Evolutionary conservation across 2,888 invertebrate genomes (phyloP).

Genomic region (Carcina quercana): DNA sequence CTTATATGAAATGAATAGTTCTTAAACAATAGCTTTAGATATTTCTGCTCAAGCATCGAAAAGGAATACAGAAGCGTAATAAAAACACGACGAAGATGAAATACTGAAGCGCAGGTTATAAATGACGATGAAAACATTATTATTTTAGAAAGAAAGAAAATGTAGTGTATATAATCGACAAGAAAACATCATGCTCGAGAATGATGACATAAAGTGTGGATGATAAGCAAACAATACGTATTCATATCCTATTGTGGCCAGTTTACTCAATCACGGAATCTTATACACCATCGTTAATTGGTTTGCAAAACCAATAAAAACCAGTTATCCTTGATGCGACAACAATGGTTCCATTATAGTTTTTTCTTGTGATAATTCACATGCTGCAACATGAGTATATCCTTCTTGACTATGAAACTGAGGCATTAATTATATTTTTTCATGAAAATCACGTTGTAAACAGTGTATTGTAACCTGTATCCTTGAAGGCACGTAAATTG

Average conservation of each 20-base stretch:
- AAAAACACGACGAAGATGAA: too few relatives aligned
- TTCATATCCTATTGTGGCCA: conserved; percentile 13
- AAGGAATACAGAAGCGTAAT: too few relatives aligned
- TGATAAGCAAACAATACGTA: conserved; percentile 9
- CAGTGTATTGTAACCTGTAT: not conserved
- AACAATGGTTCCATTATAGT: conserved; percentile 53
- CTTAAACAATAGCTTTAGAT: too few relatives aligned
- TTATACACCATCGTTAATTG: conserved; percentile 33
- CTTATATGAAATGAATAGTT: too few relatives aligned
- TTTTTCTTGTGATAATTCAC: conserved; percentile 58
- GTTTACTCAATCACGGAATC: conserved; percentile 50
- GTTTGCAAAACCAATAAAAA: conserved; percentile 48
- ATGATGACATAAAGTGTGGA: conserved; percentile 2
- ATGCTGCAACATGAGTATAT: conserved; percentile 39
- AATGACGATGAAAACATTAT: too few relatives aligned
- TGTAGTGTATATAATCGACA: too few relatives aligned
- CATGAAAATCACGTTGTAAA: not conserved
- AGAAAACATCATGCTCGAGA: too few relatives aligned
- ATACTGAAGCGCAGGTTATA: too few relatives aligned
- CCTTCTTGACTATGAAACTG: conserved; percentile 32
- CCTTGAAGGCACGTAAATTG: too few relatives aligned
- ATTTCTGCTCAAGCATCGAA: too few relatives aligned
- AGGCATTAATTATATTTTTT: conserved; percentile 25
- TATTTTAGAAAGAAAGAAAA: too few relatives aligned
- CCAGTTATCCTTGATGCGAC: conserved; percentile 52